Evolutionary conservation across 2,797 vertebrate genomes (phyloP).

Genomic region (Sebastes vulpes): DNA sequence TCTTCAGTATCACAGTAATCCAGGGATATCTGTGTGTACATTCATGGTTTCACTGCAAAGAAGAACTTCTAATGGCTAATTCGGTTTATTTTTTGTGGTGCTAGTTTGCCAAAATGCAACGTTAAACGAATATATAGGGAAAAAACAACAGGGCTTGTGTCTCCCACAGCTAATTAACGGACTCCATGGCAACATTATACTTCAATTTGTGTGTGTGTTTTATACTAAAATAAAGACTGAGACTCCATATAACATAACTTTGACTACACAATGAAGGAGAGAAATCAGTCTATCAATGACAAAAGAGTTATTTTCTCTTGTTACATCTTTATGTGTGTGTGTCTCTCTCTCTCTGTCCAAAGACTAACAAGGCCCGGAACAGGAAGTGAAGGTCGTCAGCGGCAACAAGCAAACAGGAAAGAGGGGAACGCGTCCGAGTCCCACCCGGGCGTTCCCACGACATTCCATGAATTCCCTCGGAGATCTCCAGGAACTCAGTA

Average conservation of each 20-base stretch:
- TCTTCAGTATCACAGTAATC: background rate
- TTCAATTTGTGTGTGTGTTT: background rate
- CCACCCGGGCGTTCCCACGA: constrained; percentile 62
- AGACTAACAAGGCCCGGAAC: background rate
- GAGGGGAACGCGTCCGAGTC: background rate
- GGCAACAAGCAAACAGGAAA: constrained; percentile 63
- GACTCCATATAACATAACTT: background rate
- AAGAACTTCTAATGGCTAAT: background rate
- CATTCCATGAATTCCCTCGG: constrained; percentile 59
- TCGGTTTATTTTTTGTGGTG: background rate
- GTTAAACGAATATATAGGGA: background rate
- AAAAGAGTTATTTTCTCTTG: no score
- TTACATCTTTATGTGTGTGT: background rate
- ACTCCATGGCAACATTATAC: no score
- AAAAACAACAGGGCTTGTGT: no score
- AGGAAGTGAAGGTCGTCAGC: constrained; percentile 53
- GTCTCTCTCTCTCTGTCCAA: background rate
- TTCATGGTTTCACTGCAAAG: background rate
- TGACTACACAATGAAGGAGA: no score
- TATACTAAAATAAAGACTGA: no score
- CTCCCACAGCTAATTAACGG: no score
- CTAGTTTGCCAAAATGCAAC: no score
- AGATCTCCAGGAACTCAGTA: constrained; percentile 5
- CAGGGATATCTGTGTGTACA: no score
- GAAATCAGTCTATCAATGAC: no score